Evolutionary conservation across 1,140 invertebrate species (phyloP).

Genomic region (Apis laboriosa): DNA sequence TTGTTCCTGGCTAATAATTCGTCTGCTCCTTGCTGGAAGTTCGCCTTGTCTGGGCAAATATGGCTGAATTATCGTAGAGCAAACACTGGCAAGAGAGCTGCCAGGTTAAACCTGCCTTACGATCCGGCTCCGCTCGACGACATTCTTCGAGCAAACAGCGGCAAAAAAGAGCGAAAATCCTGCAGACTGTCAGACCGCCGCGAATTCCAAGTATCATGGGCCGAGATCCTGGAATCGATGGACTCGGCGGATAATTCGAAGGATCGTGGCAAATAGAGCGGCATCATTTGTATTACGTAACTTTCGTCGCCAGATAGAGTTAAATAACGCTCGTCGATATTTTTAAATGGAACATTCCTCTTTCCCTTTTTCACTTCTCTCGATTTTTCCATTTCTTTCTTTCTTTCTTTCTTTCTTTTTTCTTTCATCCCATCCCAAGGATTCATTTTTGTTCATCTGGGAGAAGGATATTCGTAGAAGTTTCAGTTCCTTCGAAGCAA

Average conservation of each 20-base stretch:
- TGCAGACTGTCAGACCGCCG: constrained; percentile 7
- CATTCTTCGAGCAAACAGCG: constrained; percentile 57
- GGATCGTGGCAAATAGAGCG: background rate
- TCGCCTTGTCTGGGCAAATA: constrained; percentile 62
- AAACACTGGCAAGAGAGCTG: constrained; percentile 51
- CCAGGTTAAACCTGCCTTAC: constrained; percentile 52
- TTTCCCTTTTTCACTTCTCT: background rate
- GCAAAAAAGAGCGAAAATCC: constrained; percentile 49
- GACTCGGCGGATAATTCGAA: background rate
- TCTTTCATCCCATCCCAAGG: background rate
- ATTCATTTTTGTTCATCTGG: background rate
- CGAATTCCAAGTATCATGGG: constrained; percentile 17
- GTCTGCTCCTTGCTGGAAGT: constrained; percentile 36
- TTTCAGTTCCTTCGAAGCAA: background rate
- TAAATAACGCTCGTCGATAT: background rate
- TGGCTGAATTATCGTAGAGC: constrained; percentile 57
- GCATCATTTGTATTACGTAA: background rate
- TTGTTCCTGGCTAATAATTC: constrained; percentile 45
- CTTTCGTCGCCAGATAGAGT: background rate
- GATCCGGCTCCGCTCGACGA: constrained; percentile 36
- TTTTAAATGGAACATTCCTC: background rate
- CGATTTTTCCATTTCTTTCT: rapidly evolving
- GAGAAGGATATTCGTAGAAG: background rate
- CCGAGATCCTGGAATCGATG: constrained; percentile 32
- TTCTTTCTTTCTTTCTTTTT: background rate